phyloP scores from a whole-genome alignment of 2,888 invertebrate genomes.

The Thumatha senex region DNA sequence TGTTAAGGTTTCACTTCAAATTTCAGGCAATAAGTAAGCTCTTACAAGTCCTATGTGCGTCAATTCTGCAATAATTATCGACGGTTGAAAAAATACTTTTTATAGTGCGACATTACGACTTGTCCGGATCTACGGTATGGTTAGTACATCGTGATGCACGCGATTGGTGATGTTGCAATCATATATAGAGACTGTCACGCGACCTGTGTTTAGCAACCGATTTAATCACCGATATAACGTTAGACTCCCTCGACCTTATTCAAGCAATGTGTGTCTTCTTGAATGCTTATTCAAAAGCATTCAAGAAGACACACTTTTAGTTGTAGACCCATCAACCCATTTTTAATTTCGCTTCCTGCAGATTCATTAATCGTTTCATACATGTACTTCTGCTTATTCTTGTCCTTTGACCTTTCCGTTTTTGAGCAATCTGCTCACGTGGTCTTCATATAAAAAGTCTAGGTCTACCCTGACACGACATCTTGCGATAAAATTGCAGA shows the following conservation, averaged over 20 bases:
- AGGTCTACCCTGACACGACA: no score
- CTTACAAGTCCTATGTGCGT: no score
- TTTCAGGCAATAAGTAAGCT: not conserved
- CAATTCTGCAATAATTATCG: not conserved
- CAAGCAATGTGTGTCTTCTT: no score
- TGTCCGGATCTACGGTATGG: conserved; percentile 62
- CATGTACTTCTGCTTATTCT: no score
- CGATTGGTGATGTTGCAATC: conserved; percentile 57
- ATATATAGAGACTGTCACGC: conserved; percentile 59
- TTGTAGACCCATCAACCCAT: no score
- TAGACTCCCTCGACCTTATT: conserved; percentile 32
- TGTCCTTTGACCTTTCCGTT: no score
- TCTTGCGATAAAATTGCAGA: no score
- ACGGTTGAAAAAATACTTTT: not conserved
- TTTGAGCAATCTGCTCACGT: no score
- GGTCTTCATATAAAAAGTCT: no score
- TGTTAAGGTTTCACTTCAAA: conserved; percentile 7
- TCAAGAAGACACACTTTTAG: not conserved
- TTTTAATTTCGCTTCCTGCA: no score
- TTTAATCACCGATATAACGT: conserved; percentile 37
- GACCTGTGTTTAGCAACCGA: conserved; percentile 44
- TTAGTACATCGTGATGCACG: conserved; percentile 65
- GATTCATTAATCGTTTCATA: no score
- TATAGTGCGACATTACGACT: conserved; percentile 47
- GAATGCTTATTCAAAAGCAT: conserved; percentile 13